These are phyloP conservation scores for Rousettus leschenaultii DNA, from an alignment of 2,113 vertebrate genomes.

Conservation along the genomic window DNA sequence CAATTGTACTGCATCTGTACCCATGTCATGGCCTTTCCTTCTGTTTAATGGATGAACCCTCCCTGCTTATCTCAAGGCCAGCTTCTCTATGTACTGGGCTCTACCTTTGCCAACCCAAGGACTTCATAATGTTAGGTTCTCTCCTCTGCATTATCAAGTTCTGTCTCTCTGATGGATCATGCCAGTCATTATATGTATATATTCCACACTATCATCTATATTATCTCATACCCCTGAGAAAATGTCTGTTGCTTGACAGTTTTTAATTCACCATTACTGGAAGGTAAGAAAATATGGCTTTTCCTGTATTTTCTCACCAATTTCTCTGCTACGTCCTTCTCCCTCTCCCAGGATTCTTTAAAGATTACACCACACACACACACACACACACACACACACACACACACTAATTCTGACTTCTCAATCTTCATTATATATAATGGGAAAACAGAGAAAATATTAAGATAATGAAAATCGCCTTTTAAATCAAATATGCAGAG, in stretches of 20 bases:
- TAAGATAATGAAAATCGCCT: constrained; percentile 39
- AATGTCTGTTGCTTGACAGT: neutral
- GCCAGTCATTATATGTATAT: neutral
- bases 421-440: neutral
- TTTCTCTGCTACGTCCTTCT: neutral
- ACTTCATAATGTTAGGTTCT: neutral
- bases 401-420: neutral
- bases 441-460: neutral
- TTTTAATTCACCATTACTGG: neutral
- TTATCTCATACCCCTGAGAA: neutral
- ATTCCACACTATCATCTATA: neutral
- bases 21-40: neutral
- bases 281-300: neutral
- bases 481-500: constrained; percentile 18
- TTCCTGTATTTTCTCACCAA: neutral
- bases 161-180: neutral
- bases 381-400: no score
- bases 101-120: neutral
- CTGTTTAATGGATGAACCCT: neutral
- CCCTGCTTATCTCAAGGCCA: neutral
- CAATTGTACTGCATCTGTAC: neutral
- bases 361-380: neutral
- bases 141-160: neutral
- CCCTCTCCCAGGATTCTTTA: neutral
- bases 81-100: neutral